A percentile compares a stretch with the other conserved stretches of the same genome.
Evolutionary conservation across 2,113 vertebrate genomes (phyloP).

Genomic region (Nerophis ophidion): DNA sequence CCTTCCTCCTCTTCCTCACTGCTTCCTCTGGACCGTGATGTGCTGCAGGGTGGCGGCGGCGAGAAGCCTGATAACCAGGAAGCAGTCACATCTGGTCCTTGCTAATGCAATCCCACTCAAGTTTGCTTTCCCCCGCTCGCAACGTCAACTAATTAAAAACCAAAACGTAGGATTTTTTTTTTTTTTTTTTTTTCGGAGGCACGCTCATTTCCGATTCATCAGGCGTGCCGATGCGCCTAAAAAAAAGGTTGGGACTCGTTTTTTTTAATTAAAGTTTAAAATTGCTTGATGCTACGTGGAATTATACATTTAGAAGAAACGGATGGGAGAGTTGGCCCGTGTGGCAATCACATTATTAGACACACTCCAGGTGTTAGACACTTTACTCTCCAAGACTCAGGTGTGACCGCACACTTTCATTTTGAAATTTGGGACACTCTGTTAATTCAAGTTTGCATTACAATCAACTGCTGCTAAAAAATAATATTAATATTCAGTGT

Average conservation of each 20-base stretch:
- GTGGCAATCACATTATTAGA: constrained; percentile 63
- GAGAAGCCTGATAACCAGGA: constrained; percentile 56
- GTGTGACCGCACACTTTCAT: constrained; percentile 26
- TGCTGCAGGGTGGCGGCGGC: constrained; percentile 52
- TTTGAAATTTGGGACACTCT: constrained; percentile 31
- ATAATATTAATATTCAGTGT: too few species aligned
- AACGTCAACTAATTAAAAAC: constrained; percentile 72
- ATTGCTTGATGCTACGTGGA: constrained; percentile 64
- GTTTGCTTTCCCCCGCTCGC: constrained; percentile 58
- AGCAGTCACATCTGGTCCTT: constrained; percentile 68
- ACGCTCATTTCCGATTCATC: constrained; percentile 67
- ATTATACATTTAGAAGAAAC: constrained; percentile 70
- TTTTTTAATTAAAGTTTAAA: constrained; percentile 73
- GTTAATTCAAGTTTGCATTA: not conserved
- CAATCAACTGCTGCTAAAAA: not conserved
- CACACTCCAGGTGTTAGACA: constrained; percentile 52
- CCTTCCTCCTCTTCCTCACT: constrained; percentile 42
- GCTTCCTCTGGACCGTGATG: constrained; percentile 40
- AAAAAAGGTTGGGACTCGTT: constrained; percentile 56
- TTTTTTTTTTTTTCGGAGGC: constrained; percentile 24
- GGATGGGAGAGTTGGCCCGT: constrained; percentile 54
- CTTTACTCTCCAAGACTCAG: constrained; percentile 49
- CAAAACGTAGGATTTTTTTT: constrained; percentile 38
- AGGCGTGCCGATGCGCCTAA: constrained; percentile 42
- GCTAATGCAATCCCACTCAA: constrained; percentile 68